These are phyloP conservation scores for Lerista edwardsae DNA, from an alignment of 2,797 vertebrate genomes.

Conservation along the genomic window DNA sequence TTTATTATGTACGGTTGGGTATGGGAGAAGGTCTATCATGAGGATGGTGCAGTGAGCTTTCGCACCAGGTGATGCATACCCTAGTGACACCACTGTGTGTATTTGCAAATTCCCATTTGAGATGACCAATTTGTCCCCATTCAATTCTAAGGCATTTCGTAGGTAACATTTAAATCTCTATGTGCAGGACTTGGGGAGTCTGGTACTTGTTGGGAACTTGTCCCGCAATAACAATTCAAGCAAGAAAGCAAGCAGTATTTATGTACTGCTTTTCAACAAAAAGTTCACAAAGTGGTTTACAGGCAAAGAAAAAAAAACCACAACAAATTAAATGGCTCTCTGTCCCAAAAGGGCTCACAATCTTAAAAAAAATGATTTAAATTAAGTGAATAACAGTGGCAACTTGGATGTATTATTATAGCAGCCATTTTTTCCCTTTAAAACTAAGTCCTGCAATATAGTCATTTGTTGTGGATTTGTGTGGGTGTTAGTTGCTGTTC, in stretches of 20 bases:
- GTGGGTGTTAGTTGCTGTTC: background rate
- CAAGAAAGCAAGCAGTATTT: too few relatives aligned
- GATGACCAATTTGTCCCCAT: background rate
- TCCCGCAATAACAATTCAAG: background rate
- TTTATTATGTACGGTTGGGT: too few relatives aligned
- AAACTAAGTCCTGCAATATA: background rate
- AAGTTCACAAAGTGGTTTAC: too few relatives aligned
- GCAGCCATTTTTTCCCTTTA: accelerated
- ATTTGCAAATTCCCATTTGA: background rate
- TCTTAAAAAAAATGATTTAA: background rate
- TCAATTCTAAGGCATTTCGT: background rate
- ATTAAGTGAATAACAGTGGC: background rate
- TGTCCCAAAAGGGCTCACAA: too few relatives aligned
- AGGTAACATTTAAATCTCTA: background rate
- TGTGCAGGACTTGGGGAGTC: background rate
- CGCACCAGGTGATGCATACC: too few relatives aligned
- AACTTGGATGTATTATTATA: background rate
- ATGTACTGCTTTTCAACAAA: too few relatives aligned
- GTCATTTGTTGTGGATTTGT: background rate
- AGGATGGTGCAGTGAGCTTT: too few relatives aligned
- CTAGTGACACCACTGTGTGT: too few relatives aligned
- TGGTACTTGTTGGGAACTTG: background rate
- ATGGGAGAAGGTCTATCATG: too few relatives aligned
- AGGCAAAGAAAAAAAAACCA: too few relatives aligned
- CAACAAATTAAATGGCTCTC: too few relatives aligned